phyloP scores from a whole-genome alignment of 2,113 vertebrate species.

The Gasterosteus aculeatus region DNA sequence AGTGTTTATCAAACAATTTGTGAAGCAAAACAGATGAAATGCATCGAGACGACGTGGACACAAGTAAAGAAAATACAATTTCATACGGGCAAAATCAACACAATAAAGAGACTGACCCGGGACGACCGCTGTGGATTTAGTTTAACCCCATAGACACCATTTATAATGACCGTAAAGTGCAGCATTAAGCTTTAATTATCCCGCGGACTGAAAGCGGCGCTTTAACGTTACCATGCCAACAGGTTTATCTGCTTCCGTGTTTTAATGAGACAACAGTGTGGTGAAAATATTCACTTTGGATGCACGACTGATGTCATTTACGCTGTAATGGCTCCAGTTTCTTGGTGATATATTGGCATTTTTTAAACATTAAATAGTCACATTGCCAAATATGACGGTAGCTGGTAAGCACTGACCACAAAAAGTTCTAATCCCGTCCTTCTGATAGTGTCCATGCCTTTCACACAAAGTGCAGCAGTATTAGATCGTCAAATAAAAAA shows the following conservation, averaged over 20 bases:
- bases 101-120: not conserved
- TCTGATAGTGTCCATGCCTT: slow-evolving; percentile 8
- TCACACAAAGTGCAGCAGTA: slow-evolving; percentile 44
- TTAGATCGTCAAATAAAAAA: slow-evolving; percentile 21
- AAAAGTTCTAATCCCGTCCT: not conserved
- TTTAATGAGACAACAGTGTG: not conserved
- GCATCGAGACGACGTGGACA: not conserved
- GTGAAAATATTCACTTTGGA: not conserved
- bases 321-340: not conserved
- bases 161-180: slow-evolving; percentile 5
- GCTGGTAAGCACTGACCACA: not conserved
- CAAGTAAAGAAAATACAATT: slow-evolving; percentile 5
- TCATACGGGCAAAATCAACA: slow-evolving; percentile 19
- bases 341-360: not conserved
- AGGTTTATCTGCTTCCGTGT: not conserved
- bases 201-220: not conserved
- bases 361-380: slow-evolving; percentile 3
- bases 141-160: not conserved
- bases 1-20: slow-evolving; percentile 33
- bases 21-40: not conserved
- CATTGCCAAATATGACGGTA: slow-evolving; percentile 6
- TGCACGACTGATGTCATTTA: not conserved
- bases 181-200: not conserved
- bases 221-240: not conserved
- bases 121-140: not conserved